Conservation (phyloP, 2,888 invertebrate species). For the Lasioglossum oenotherae region DNA sequence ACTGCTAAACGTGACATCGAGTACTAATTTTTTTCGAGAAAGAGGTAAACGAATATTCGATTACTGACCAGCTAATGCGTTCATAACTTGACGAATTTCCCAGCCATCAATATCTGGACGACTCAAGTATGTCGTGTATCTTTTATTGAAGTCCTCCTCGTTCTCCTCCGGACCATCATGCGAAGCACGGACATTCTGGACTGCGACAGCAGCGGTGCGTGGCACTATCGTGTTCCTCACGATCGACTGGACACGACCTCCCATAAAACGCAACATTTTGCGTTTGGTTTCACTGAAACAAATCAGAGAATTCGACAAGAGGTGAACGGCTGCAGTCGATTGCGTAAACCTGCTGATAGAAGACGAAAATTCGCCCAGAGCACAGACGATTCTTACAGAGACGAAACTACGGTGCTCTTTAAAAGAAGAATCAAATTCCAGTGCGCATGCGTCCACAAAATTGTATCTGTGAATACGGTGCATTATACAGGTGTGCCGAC, state of each 20-base stretch:
- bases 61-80: slow-evolving; percentile 87
- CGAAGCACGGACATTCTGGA: slow-evolving; percentile 78
- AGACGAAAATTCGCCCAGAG: slow-evolving; percentile 23
- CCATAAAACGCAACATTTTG: slow-evolving; percentile 76
- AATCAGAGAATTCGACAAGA: neutral
- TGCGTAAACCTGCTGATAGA: slow-evolving; percentile 58
- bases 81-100: slow-evolving; percentile 97
- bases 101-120: slow-evolving; percentile 96
- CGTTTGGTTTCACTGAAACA: slow-evolving; percentile 11
- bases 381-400: neutral
- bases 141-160: slow-evolving; percentile 94
- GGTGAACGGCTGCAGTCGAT: slow-evolving; percentile 13
- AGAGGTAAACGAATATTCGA: neutral
- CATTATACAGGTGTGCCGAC: too few relatives aligned
- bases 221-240: slow-evolving; percentile 66
- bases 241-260: slow-evolving; percentile 68
- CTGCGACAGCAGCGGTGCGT: slow-evolving; percentile 73
- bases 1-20: neutral
- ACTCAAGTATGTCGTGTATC: slow-evolving; percentile 94
- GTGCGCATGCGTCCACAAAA: neutral
- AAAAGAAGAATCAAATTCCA: neutral
- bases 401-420: neutral
- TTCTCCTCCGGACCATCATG: slow-evolving; percentile 88
- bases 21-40: neutral
- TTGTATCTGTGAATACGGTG: neutral